phyloP scores from a whole-genome alignment of 1,140 invertebrate genomes.

The Lasioglossum albipes region DNA sequence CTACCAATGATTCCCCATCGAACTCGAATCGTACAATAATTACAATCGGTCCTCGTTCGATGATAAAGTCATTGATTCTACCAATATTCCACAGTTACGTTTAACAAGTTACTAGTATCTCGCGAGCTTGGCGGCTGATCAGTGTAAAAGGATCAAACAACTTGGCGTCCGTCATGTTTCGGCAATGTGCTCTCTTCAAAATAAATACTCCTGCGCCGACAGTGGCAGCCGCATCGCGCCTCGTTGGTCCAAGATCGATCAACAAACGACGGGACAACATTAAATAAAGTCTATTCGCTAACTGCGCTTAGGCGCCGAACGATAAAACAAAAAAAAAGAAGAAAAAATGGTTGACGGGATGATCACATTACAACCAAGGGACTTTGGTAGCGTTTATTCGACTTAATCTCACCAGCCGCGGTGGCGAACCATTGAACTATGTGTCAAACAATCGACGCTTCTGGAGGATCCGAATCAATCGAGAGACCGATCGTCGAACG shows the following conservation, averaged over 20 bases:
- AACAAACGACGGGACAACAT: neutral
- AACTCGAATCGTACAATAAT: neutral
- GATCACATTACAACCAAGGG: neutral
- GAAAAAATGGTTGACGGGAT: neutral
- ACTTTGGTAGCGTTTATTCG: neutral
- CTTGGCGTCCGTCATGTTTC: neutral
- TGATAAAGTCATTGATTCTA: neutral
- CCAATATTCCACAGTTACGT: neutral
- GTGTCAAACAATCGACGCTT: neutral
- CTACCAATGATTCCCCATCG: neutral
- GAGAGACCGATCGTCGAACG: neutral
- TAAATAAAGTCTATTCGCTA: slow-evolving; percentile 1
- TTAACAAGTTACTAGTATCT: too few species aligned
- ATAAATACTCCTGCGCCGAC: neutral
- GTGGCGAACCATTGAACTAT: neutral
- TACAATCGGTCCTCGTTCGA: neutral
- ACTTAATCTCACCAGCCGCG: neutral
- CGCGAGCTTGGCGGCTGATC: too few species aligned
- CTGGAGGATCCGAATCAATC: too few species aligned
- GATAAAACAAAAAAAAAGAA: neutral
- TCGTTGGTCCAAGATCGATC: neutral
- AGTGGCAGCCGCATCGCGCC: neutral
- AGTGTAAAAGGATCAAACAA: neutral
- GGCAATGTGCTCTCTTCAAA: neutral
- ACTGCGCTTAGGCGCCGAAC: neutral